Evolutionary conservation across 23 tunicate species (phyloP).

Genomic region (Phallusia fumigata): DNA sequence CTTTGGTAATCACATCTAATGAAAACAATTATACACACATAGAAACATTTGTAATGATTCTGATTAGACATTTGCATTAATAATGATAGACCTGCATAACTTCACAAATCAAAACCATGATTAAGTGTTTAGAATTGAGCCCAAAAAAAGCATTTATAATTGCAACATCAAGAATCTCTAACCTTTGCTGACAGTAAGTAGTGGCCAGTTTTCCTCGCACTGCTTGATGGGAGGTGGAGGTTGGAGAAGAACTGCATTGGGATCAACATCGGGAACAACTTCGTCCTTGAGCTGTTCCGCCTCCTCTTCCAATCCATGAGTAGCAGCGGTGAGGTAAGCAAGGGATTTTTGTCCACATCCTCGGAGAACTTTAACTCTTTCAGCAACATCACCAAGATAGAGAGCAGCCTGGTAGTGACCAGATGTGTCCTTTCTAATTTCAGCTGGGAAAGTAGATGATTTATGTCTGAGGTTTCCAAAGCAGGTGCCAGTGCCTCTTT

Average conservation of each 20-base stretch:
- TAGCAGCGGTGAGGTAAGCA: constrained; percentile 97
- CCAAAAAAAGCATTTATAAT: too few relatives aligned
- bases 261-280: constrained; percentile 57
- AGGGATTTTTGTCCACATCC: constrained; percentile 90
- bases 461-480: too few relatives aligned
- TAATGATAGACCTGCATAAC: too few relatives aligned
- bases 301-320: constrained; percentile 84
- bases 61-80: too few relatives aligned
- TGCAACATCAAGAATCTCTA: too few relatives aligned
- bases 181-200: constrained; percentile 95
- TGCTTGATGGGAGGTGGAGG: constrained; percentile 89
- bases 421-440: constrained; percentile 88
- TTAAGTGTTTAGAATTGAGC: too few relatives aligned
- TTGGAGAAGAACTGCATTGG: constrained; percentile 72
- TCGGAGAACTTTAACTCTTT: constrained; percentile 78
- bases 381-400: constrained; percentile 93
- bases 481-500: too few relatives aligned
- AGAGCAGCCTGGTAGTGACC: constrained; percentile 96
- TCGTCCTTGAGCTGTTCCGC: constrained; percentile 79
- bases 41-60: too few relatives aligned
- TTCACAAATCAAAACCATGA: too few relatives aligned
- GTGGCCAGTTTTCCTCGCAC: constrained; percentile 94
- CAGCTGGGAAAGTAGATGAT: constrained; percentile 43
- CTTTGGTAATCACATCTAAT: too few relatives aligned
- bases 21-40: too few relatives aligned